Percentiles rank a stretch among this genome's conserved stretches.
Evolutionary conservation across 1,140 invertebrate genomes (phyloP).

Genomic region (Lasioglossum albipes): DNA sequence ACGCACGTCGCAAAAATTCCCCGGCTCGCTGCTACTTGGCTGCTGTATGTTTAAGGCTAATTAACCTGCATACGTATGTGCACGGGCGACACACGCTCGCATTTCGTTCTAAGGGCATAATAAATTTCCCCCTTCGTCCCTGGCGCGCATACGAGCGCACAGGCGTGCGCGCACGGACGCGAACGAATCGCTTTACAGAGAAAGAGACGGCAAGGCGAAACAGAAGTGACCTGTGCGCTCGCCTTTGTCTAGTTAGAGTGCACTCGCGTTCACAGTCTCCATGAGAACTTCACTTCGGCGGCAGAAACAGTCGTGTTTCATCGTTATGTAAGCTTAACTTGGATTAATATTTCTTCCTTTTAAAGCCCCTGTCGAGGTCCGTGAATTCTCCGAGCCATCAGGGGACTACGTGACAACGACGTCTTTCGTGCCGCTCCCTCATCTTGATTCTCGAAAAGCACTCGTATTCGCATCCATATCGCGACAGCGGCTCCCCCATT

Average conservation of each 20-base stretch:
- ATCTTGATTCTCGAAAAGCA: conserved; percentile 31
- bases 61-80: conserved; percentile 36
- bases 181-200: not conserved
- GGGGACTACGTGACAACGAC: conserved; percentile 33
- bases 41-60: conserved; percentile 18
- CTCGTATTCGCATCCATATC: conserved; percentile 29
- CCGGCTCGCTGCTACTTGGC: not conserved
- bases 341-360: conserved; percentile 58
- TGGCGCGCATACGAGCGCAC: not conserved
- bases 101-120: conserved; percentile 16
- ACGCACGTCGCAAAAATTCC: not conserved
- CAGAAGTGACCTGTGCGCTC: conserved; percentile 4
- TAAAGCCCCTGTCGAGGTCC: conserved; percentile 32
- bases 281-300: conserved; percentile 22
- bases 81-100: not conserved
- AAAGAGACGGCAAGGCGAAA: conserved; percentile 6
- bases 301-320: conserved; percentile 47
- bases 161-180: not conserved
- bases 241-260: conserved; percentile 39
- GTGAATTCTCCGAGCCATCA: conserved; percentile 43
- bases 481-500: not conserved
- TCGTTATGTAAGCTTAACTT: conserved; percentile 50
- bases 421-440: conserved; percentile 22
- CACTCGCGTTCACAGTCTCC: conserved; percentile 13
- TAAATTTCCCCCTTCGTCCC: conserved; percentile 9